phyloP scores from a whole-genome alignment of 1,140 invertebrate genomes.

The Branchinecta lindahli region DNA sequence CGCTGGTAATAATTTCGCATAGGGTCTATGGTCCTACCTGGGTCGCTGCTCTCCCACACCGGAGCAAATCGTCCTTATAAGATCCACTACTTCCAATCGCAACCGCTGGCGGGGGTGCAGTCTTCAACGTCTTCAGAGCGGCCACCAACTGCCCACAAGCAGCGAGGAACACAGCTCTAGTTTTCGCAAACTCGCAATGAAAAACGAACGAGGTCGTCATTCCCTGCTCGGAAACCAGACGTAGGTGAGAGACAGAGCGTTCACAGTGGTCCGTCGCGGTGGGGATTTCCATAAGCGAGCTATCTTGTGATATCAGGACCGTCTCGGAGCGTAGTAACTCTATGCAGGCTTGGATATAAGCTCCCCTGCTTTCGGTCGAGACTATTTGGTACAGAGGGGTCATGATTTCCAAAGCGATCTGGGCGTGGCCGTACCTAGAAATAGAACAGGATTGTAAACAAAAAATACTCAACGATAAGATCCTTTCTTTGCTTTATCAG shows the following conservation, averaged over 20 bases:
- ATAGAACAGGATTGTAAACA: constrained; percentile 20
- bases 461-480: too few relatives aligned
- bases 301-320: not conserved
- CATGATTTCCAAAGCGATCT: constrained; percentile 49
- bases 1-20: too few relatives aligned
- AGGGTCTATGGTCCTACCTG: constrained; percentile 35
- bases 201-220: constrained; percentile 50
- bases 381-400: constrained; percentile 51
- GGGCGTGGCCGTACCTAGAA: constrained; percentile 59
- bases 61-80: constrained; percentile 55
- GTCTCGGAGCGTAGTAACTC: not conserved
- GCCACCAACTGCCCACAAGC: constrained; percentile 55
- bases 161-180: constrained; percentile 58
- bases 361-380: constrained; percentile 46
- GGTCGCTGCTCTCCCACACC: constrained; percentile 62
- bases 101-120: constrained; percentile 67
- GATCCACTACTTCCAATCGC: constrained; percentile 42
- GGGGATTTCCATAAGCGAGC: not conserved
- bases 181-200: constrained; percentile 57
- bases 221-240: not conserved
- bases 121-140: constrained; percentile 63
- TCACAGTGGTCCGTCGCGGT: not conserved
- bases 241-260: not conserved
- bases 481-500: too few relatives aligned
- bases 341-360: not conserved